Conservation (phyloP, 2,888 invertebrate genomes). For the Nephrotoma appendiculata region DNA sequence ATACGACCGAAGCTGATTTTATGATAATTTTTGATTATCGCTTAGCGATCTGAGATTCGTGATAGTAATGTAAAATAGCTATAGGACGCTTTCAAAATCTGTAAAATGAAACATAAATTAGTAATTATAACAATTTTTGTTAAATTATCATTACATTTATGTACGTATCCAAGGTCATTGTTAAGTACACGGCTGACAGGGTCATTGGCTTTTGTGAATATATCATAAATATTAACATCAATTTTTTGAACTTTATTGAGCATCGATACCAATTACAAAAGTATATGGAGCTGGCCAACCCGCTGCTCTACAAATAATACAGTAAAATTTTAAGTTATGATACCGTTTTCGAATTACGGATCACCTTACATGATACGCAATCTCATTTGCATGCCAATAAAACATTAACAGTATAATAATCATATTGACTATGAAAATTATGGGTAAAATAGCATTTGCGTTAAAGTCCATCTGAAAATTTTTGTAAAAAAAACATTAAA, state of each 20-base stretch:
- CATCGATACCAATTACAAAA: slow-evolving; percentile 5
- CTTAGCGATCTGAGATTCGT: neutral
- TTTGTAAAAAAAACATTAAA: neutral
- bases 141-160: neutral
- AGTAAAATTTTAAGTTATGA: no score
- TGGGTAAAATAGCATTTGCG: neutral
- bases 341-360: neutral
- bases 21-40: no score
- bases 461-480: neutral
- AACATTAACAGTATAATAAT: slow-evolving; percentile 6
- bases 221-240: slow-evolving; percentile 5
- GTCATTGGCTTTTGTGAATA: slow-evolving; percentile 5
- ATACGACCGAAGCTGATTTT: no score
- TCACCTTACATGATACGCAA: slow-evolving; percentile 5
- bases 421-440: slow-evolving; percentile 4
- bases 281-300: slow-evolving; percentile 4
- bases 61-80: neutral
- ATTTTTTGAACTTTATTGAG: slow-evolving; percentile 1
- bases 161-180: neutral
- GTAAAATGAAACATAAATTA: neutral
- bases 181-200: neutral
- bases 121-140: neutral
- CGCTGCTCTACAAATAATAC: neutral
- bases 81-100: neutral
- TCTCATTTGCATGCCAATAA: slow-evolving; percentile 10